phyloP scores from a whole-genome alignment of 2,113 vertebrate genomes.

The Girardinichthys multiradiatus region DNA sequence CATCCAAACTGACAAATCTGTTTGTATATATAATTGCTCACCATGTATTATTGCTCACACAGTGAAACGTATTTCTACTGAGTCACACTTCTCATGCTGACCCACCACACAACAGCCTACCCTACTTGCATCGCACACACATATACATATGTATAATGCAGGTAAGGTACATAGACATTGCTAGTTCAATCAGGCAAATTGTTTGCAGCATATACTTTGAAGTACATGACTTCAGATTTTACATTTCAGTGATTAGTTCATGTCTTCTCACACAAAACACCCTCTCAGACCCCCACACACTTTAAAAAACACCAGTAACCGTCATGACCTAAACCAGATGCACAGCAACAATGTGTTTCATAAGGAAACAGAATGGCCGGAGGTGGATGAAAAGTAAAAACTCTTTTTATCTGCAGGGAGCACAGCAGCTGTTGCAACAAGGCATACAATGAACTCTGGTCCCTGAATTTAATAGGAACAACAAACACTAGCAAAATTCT shows the following conservation, averaged over 20 bases:
- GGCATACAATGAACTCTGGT: conserved; percentile 3
- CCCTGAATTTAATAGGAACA: conserved; percentile 29
- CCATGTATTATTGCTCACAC: conserved; percentile 17
- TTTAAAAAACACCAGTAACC: conserved; percentile 10
- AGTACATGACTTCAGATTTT: background rate
- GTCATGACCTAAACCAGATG: conserved; percentile 50
- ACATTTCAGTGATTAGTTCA: background rate
- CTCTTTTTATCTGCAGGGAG: conserved; percentile 5
- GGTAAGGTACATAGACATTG: no score
- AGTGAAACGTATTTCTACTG: conserved; percentile 10
- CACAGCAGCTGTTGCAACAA: conserved; percentile 64
- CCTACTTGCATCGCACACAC: background rate
- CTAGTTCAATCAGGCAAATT: background rate
- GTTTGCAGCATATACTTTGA: background rate
- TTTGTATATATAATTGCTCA: background rate
- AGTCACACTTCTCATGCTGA: conserved; percentile 29
- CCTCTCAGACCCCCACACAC: background rate
- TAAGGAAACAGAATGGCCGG: conserved; percentile 49
- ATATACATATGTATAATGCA: background rate
- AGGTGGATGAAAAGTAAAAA: conserved; percentile 49
- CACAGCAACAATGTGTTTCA: conserved; percentile 47
- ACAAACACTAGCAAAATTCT: conserved; percentile 26
- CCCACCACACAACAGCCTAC: conserved; percentile 36
- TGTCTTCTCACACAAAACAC: background rate
- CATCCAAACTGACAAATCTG: conserved; percentile 46